Evolutionary conservation across 2,797 vertebrate genomes (phyloP).

Genomic region (Cirrhinus mrigala): DNA sequence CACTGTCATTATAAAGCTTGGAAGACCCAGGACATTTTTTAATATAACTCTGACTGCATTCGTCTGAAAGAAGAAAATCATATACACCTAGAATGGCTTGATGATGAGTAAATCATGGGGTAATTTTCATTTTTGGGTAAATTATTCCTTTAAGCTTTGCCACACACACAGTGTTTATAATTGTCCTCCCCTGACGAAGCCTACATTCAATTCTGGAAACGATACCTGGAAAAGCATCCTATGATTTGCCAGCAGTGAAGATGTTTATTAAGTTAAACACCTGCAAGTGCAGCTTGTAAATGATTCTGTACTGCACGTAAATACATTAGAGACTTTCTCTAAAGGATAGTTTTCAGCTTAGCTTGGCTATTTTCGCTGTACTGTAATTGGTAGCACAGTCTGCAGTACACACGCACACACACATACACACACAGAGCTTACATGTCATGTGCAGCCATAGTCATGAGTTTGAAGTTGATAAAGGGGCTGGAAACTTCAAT

Average conservation of each 20-base stretch:
- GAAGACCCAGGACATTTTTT: too few species aligned
- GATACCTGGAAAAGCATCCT: slow-evolving; percentile 18
- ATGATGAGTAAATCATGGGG: not conserved
- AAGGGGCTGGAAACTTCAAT: slow-evolving; percentile 89
- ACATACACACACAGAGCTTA: slow-evolving; percentile 14
- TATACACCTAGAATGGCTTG: not conserved
- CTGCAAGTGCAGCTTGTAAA: slow-evolving; percentile 2
- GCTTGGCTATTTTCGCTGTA: not conserved
- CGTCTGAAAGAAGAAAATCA: too few species aligned
- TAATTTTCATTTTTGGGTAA: not conserved
- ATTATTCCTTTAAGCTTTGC: not conserved
- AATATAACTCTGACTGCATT: too few species aligned
- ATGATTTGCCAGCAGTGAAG: slow-evolving; percentile 1
- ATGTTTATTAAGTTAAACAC: slow-evolving; percentile 19
- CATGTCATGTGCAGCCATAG: slow-evolving; percentile 53
- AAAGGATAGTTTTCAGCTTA: not conserved
- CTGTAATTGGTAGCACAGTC: not conserved
- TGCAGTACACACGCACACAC: slow-evolving; percentile 25
- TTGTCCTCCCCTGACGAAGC: not conserved
- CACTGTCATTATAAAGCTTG: too few species aligned
- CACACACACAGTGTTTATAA: slow-evolving; percentile 15
- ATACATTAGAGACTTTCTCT: not conserved
- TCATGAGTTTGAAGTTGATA: slow-evolving; percentile 77
- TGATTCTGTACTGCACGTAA: not conserved
- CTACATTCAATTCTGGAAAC: not conserved